Evolutionary conservation across 2,888 invertebrate genomes (phyloP), one percentile per base, ranked within the genome.

Genomic region (Zonitis immaculata): DNA sequence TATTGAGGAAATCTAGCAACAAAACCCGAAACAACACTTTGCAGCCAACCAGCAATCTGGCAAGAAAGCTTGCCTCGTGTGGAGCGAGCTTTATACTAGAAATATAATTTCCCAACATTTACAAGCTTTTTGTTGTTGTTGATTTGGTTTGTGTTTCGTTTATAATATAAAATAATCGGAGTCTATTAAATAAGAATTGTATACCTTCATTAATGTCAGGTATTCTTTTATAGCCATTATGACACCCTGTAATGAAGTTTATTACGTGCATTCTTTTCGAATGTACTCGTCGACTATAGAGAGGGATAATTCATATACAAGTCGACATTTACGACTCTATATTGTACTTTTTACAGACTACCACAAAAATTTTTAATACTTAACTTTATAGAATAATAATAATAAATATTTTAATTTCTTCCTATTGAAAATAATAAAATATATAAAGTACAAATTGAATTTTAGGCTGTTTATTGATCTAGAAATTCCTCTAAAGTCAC

Each of bases 241-340:
- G 35, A 49, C 52, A 44, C 44, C 28, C 26, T 32, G 49, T 49
- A 52, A 52, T 48, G 48, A 49, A 45, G 32, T 39, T 44, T 27
- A n/a, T n/a, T n/a, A 26, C 28, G 18, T 28, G 44, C 26, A 28
- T 16, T 16, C 26, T 18, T 7, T 35, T 16, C 5, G 3, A 7
- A 16, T 39, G 18, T 44, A 9, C 44, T 6, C 9, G 16, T n/a
- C n/a, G 27, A 18, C 26, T 9, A 9, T 44, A n/a, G n/a, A n/a
- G n/a, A n/a, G 9, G 9, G 14, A 44, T 28, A 44, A 44, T 28
- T 27, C 27, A 44, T 44, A 44, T n/a, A n/a, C n/a, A n/a, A 12
- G 28, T 28, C 27, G 42, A 43, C 49, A 42, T 25, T 44, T 44
- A 49, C 27, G 16, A n/a, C n/a, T n/a, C n/a, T 28, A 11, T 44